These are phyloP conservation scores for Macrochelys suwanniensis DNA, from an alignment of 2,797 vertebrate genomes.

Conservation along the genomic window DNA sequence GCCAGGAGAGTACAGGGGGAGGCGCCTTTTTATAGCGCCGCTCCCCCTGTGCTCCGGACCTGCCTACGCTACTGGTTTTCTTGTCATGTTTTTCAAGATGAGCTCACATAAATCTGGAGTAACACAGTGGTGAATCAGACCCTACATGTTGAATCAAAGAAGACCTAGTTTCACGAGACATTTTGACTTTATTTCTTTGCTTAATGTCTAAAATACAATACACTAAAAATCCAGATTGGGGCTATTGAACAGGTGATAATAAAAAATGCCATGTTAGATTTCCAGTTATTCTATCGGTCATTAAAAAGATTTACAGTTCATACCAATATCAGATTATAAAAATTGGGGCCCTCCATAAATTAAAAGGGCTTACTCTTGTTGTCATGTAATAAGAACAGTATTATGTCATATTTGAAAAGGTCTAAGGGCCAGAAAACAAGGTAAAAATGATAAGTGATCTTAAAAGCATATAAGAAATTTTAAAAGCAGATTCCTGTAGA, in stretches of 20 bases:
- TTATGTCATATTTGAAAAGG: conserved; percentile 55
- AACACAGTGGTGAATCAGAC: background rate
- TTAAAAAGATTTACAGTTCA: conserved; percentile 71
- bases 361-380: conserved; percentile 70
- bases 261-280: conserved; percentile 64
- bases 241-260: conserved; percentile 71
- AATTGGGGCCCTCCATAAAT: conserved; percentile 67
- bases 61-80: background rate
- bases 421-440: conserved; percentile 52
- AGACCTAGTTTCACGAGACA: conserved; percentile 23
- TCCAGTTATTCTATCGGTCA: conserved; percentile 61
- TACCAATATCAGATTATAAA: conserved; percentile 73
- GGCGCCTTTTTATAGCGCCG: too few species aligned
- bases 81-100: background rate
- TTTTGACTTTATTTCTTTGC: conserved; percentile 54
- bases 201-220: conserved; percentile 51
- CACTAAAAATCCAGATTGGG: conserved; percentile 55
- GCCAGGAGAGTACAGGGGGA: too few species aligned
- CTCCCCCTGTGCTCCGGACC: too few species aligned
- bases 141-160: background rate
- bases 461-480: conserved; percentile 67
- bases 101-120: background rate
- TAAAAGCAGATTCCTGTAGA: conserved; percentile 60
- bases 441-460: conserved; percentile 64
- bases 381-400: conserved; percentile 51